These are phyloP conservation scores for Heterohyrax brucei DNA, from an alignment of 2,797 vertebrate genomes.

Conservation along the genomic window DNA sequence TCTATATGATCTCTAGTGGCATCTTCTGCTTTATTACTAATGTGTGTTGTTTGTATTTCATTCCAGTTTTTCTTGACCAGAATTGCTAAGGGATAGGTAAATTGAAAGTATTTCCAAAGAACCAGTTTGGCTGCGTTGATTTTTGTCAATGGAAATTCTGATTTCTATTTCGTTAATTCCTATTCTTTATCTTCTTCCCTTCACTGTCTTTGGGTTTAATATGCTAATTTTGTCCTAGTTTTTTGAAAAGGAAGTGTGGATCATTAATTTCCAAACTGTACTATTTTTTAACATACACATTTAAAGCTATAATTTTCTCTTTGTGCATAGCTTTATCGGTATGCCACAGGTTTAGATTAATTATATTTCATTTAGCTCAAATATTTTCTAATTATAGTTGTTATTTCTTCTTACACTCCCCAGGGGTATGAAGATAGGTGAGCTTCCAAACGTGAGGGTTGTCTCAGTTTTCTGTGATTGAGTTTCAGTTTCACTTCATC, in stretches of 20 bases:
- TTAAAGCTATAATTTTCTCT: not conserved
- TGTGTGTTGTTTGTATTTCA: not conserved
- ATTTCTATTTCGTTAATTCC: not conserved
- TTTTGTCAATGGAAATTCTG: not conserved
- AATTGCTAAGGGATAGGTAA: not conserved
- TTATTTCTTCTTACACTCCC: not conserved
- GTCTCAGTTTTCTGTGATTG: not conserved
- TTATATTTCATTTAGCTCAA: not conserved
- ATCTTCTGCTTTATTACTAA: not conserved
- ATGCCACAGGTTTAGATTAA: not conserved
- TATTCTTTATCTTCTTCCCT: not conserved
- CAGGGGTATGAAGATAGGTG: not conserved
- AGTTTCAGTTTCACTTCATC: not conserved
- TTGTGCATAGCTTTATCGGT: no score
- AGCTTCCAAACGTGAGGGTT: not conserved
- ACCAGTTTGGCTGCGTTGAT: not conserved
- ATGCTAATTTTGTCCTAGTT: not conserved
- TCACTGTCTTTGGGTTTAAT: not conserved
- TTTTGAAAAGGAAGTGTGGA: not conserved
- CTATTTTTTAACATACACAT: not conserved
- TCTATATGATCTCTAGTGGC: not conserved
- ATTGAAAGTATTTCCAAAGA: not conserved
- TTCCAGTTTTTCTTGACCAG: not conserved
- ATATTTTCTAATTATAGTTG: not conserved
- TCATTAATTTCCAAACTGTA: not conserved